These are phyloP conservation scores for Euglossa dilemma DNA, from an alignment of 1,140 invertebrate genomes.

Conservation along the genomic window DNA sequence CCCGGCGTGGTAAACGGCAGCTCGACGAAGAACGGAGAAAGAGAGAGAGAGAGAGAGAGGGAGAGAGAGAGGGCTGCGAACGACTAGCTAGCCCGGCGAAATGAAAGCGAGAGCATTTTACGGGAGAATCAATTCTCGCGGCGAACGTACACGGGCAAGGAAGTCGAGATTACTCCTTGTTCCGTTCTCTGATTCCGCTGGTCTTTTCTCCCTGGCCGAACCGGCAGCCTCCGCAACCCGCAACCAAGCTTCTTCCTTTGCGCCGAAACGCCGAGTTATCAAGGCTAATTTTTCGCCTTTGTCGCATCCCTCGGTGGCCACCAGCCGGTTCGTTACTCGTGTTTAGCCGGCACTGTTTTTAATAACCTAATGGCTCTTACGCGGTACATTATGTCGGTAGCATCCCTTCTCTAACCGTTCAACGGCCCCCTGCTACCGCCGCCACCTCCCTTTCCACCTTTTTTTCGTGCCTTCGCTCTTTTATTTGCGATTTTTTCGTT, in stretches of 20 bases:
- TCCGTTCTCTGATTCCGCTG: slow-evolving; percentile 35
- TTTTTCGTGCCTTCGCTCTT: slow-evolving; percentile 58
- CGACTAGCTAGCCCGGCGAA: not conserved
- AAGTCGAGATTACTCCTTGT: slow-evolving; percentile 49
- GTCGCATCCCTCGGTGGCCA: slow-evolving; percentile 67
- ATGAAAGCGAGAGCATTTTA: slow-evolving; percentile 51
- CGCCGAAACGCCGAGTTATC: slow-evolving; percentile 76
- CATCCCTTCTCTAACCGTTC: slow-evolving; percentile 55
- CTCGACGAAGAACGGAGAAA: not conserved
- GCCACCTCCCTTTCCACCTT: not conserved
- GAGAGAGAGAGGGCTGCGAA: not conserved
- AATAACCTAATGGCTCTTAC: slow-evolving; percentile 82
- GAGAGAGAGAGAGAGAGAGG: not conserved
- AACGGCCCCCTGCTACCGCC: not conserved
- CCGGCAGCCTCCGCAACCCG: slow-evolving; percentile 7
- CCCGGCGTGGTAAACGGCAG: not conserved
- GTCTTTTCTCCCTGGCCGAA: not conserved
- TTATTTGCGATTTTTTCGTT: slow-evolving; percentile 62
- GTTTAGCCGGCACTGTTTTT: slow-evolving; percentile 76
- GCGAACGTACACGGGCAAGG: slow-evolving; percentile 15
- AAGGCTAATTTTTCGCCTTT: slow-evolving; percentile 78
- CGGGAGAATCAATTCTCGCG: slow-evolving; percentile 22
- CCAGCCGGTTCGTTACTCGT: slow-evolving; percentile 68
- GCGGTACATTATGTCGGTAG: slow-evolving; percentile 71
- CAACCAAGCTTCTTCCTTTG: slow-evolving; percentile 40